phyloP scores from a whole-genome alignment of 2,797 vertebrate species.

The Pseudochromis fuscus region DNA sequence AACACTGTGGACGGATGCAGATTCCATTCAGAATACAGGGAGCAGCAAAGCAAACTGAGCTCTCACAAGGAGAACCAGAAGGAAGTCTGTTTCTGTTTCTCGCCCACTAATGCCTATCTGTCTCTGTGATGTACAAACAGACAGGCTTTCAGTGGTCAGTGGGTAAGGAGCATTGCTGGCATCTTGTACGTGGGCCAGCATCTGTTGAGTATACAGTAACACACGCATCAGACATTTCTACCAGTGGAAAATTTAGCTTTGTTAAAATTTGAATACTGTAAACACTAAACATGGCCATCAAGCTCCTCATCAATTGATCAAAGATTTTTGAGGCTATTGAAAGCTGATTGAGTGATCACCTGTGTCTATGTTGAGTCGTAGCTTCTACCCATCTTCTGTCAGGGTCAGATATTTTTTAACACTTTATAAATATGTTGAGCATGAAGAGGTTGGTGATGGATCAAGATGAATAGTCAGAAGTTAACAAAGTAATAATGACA shows the following conservation, averaged over 20 bases:
- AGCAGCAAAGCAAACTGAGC: slow-evolving; percentile 2
- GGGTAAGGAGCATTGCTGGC: neutral
- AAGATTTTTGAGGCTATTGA: neutral
- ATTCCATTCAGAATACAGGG: slow-evolving; percentile 16
- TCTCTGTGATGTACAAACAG: slow-evolving; percentile 32
- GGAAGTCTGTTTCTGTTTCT: neutral
- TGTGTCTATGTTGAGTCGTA: neutral
- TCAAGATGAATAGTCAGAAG: neutral
- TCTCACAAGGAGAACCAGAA: neutral
- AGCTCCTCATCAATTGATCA: slow-evolving; percentile 8
- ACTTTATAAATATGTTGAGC: neutral
- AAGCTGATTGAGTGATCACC: neutral
- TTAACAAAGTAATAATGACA: neutral
- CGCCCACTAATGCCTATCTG: neutral
- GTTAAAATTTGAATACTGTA: neutral
- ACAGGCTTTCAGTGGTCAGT: slow-evolving; percentile 11
- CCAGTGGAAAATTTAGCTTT: neutral
- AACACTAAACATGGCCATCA: neutral
- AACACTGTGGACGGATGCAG: slow-evolving; percentile 23
- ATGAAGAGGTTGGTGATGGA: neutral
- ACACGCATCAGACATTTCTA: neutral
- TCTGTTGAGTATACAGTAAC: slow-evolving; percentile 41
- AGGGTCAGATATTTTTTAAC: neutral
- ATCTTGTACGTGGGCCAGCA: slow-evolving; percentile 16
- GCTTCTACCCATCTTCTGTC: neutral